These are phyloP conservation scores for Poecilia velifera DNA, from an alignment of 2,797 vertebrate genomes.

Conservation along the genomic window DNA sequence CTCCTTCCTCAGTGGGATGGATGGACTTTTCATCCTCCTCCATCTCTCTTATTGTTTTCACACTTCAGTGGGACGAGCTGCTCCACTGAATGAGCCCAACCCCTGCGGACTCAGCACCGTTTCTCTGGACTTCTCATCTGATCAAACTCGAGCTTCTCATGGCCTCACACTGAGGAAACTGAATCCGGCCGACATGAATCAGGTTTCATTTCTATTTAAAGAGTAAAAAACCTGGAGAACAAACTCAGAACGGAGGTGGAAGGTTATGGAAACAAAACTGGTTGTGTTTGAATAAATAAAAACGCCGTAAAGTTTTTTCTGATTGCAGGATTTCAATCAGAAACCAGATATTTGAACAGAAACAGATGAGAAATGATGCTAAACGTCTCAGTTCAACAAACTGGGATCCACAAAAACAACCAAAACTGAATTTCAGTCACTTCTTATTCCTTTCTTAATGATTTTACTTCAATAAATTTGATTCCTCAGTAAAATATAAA, in stretches of 20 bases:
- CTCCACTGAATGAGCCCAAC: conserved; percentile 64
- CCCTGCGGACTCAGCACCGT: conserved; percentile 36
- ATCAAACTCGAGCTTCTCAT: not conserved
- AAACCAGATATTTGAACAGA: conserved; percentile 30
- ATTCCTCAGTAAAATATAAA: not conserved
- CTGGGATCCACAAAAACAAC: conserved; percentile 87
- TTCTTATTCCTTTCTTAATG: too few relatives aligned
- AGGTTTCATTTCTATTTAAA: not conserved
- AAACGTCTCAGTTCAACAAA: conserved; percentile 55
- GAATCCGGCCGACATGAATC: not conserved
- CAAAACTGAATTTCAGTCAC: conserved; percentile 24
- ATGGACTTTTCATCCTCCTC: conserved; percentile 72
- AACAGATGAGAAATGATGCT: conserved; percentile 96
- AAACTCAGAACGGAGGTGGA: not conserved
- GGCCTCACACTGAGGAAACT: not conserved
- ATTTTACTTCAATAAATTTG: not conserved
- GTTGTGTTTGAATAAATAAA: not conserved
- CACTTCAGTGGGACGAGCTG: conserved; percentile 63
- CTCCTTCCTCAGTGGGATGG: conserved; percentile 53
- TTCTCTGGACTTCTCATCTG: conserved; percentile 17
- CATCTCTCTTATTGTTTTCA: conserved; percentile 75
- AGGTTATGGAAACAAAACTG: not conserved
- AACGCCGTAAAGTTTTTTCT: rapidly evolving
- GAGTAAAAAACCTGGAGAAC: not conserved
- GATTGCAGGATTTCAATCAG: conserved; percentile 11